Percentiles rank a stretch among this genome's conserved stretches.
Conservation (phyloP, 2,888 invertebrate genomes). For the Saturnia japonica region DNA sequence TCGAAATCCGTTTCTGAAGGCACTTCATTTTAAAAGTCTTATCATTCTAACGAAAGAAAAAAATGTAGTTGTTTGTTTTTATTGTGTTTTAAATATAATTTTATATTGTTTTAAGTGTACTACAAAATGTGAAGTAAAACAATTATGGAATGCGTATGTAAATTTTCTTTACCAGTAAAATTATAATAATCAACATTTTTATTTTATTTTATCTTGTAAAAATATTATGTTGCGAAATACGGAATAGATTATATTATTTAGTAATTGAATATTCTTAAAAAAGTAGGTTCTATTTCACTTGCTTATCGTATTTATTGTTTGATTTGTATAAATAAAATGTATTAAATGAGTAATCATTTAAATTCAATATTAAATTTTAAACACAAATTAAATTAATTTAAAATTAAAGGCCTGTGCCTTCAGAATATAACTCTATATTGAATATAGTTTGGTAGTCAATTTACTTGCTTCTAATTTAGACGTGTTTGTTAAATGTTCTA, state of each 20-base stretch:
- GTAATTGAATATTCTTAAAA: too few species aligned
- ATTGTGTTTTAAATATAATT: too few species aligned
- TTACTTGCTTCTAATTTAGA: constrained; percentile 7
- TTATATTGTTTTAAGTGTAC: too few species aligned
- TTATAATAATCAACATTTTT: too few species aligned
- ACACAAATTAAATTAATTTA: background rate
- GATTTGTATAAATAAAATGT: background rate
- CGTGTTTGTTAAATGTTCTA: constrained; percentile 23
- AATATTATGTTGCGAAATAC: too few species aligned
- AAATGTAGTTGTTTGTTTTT: background rate
- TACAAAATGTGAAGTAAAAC: too few species aligned
- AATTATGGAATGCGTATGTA: too few species aligned
- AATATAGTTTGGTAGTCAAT: background rate
- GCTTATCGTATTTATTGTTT: too few species aligned
- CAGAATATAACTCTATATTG: constrained; percentile 2
- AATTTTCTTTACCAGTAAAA: too few species aligned
- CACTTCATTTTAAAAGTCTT: background rate
- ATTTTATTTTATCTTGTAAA: too few species aligned
- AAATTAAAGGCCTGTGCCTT: background rate
- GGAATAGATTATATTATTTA: too few species aligned
- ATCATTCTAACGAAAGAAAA: background rate
- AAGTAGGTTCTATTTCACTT: too few species aligned
- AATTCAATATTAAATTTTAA: background rate
- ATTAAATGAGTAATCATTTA: background rate
- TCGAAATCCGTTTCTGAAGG: constrained; percentile 2